Percentiles rank a stretch among this genome's conserved stretches.
Conservation (phyloP, 2,113 vertebrate species). For the Gobiocypris rarus region DNA sequence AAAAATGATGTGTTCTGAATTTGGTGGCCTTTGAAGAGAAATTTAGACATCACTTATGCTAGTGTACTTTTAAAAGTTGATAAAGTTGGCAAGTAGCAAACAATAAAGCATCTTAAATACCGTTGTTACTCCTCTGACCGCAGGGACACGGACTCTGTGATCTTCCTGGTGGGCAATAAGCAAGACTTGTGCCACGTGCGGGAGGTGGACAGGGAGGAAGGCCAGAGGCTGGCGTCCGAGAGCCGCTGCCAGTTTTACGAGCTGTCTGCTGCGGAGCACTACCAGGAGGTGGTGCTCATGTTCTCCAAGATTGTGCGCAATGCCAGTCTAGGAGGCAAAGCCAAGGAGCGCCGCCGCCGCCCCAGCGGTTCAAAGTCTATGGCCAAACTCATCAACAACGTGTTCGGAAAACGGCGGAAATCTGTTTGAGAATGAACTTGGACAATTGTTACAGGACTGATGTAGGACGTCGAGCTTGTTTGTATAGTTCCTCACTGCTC, state of each 20-base stretch:
- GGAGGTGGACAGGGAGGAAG: slow-evolving; percentile 84
- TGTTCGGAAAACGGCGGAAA: slow-evolving; percentile 88
- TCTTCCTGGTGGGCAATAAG: slow-evolving; percentile 89
- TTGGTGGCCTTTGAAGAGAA: too few relatives aligned
- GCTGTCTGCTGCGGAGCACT: slow-evolving; percentile 87
- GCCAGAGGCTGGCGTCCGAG: slow-evolving; percentile 80
- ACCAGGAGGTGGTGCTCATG: slow-evolving; percentile 83
- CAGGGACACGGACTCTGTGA: slow-evolving; percentile 75
- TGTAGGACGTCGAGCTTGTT: neutral
- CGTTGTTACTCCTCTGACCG: slow-evolving; percentile 12
- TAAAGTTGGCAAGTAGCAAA: neutral
- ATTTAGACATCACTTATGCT: neutral
- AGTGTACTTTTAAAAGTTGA: too few relatives aligned
- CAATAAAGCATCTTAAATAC: neutral
- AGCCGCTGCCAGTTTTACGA: slow-evolving; percentile 84
- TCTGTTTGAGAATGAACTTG: slow-evolving; percentile 76
- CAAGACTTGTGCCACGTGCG: slow-evolving; percentile 87
- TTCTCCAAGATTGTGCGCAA: slow-evolving; percentile 81
- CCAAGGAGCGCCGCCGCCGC: slow-evolving; percentile 80
- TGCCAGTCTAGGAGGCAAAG: slow-evolving; percentile 70
- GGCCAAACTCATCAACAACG: slow-evolving; percentile 87
- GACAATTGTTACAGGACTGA: slow-evolving; percentile 8
- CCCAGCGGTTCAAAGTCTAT: slow-evolving; percentile 86
- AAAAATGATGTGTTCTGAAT: too few relatives aligned
- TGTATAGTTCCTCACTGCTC: neutral